These are phyloP conservation scores for Catotricha subobsoleta DNA, from an alignment of 2,888 invertebrate species.

Conservation along the genomic window DNA sequence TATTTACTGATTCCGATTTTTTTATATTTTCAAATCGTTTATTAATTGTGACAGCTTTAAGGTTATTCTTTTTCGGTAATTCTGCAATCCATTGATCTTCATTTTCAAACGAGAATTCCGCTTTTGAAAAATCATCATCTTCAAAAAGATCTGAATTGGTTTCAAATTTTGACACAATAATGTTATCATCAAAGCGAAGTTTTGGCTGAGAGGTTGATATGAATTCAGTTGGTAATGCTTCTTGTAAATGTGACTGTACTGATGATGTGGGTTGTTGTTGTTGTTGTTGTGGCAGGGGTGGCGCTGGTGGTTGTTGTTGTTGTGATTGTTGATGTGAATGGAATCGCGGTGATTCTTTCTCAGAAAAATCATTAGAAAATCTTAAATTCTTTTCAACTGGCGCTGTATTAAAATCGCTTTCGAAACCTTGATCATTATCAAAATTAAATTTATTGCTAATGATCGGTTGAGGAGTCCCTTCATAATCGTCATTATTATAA, in stretches of 20 bases:
- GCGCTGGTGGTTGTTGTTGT: constrained; percentile 5
- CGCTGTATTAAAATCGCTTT: constrained; percentile 27
- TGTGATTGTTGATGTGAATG: constrained; percentile 12
- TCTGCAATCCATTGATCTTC: constrained; percentile 23
- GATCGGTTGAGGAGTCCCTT: constrained; percentile 24
- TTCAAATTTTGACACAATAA: constrained; percentile 32
- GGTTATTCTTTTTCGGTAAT: constrained; percentile 19
- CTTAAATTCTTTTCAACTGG: constrained; percentile 29
- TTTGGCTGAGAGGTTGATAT: constrained; percentile 17
- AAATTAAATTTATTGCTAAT: constrained; percentile 26
- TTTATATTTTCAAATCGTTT: constrained; percentile 47
- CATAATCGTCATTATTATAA: constrained; percentile 23
- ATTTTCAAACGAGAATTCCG: constrained; percentile 28
- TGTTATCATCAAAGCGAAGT: constrained; percentile 51
- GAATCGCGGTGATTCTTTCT: constrained; percentile 16
- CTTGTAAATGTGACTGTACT: constrained; percentile 12
- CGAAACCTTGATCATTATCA: constrained; percentile 25
- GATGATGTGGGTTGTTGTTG: constrained; percentile 13
- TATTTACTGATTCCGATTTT: constrained; percentile 79
- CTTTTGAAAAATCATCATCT: constrained; percentile 41
- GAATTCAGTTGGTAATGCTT: constrained; percentile 13
- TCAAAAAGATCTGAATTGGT: constrained; percentile 24
- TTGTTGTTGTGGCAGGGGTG: constrained; percentile 10
- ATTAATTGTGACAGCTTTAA: constrained; percentile 10
- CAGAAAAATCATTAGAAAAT: constrained; percentile 44